Evolutionary conservation across 2,888 invertebrate species (phyloP).

Genomic region (Drosophila nigricruria): DNA sequence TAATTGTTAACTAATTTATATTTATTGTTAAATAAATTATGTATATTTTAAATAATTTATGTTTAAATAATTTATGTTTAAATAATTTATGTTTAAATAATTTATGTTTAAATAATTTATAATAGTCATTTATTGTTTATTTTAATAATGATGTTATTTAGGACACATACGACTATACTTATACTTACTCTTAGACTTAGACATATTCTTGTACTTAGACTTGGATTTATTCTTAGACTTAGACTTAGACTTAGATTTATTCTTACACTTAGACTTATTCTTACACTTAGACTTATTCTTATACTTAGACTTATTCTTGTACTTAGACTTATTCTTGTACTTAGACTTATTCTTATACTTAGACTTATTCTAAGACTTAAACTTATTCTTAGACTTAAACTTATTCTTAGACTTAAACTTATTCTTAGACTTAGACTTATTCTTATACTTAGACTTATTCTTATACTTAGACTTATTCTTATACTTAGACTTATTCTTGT

Average conservation of each 20-base stretch:
- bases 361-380: not conserved
- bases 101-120: not conserved
- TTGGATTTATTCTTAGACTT: not conserved
- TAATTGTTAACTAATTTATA: too few species aligned
- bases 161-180: too few species aligned
- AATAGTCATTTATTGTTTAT: too few species aligned
- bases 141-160: too few species aligned
- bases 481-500: not conserved
- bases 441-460: constrained; percentile 1
- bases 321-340: constrained; percentile 2
- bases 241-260: not conserved
- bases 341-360: constrained; percentile 1
- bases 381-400: not conserved
- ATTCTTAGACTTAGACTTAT: not conserved
- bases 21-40: too few species aligned
- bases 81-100: not conserved
- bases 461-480: not conserved
- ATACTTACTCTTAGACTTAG: too few species aligned
- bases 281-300: not conserved
- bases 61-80: too few species aligned
- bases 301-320: not conserved
- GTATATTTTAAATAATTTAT: too few species aligned
- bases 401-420: constrained; percentile 3
- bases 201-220: not conserved
- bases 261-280: not conserved